Base-by-base conservation (phyloP, 2,797 vertebrate species). In the Tadarida brasiliensis region DNA sequence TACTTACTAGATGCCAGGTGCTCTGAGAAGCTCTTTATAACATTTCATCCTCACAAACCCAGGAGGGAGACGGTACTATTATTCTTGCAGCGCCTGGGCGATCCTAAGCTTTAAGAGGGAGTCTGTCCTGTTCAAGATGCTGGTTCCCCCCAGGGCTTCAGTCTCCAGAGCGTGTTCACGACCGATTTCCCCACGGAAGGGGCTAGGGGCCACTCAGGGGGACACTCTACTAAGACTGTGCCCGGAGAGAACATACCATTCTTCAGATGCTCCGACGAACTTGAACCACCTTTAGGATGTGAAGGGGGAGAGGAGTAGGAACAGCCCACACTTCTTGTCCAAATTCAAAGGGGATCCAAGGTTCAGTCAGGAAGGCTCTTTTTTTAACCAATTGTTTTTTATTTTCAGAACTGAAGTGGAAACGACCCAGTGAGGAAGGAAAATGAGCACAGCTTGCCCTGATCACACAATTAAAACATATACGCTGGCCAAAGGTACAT, bases 341-440 rank as follows among this genome's bases (percentile, higher is more conserved):
- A 81, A 83, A 94, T 86, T 28, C 74, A 54, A 90, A 91, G 91
- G 68, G 47, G 54, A 70, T 76, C 94, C 78, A 91, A 87, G 33
- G 57, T 86, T 95, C 83, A 87, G 17, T 68, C 24, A 83, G 94
- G 84, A 96, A 96, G 78, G 17, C 33, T 91, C 59, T 90, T 90
- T 93, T 82, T 95, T 86, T 44, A 95, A 90, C 85, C 80, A 90
- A 74, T 86, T 96, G 83, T 80, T 95, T 96, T 94, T 80, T 96
- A 84, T 95, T 95, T 97, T 92, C 57, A 96, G 61, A 94, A 86
- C 65, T 74, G 28, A 91, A 85, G 76, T 96, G 89, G 86, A 97
- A 96, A 74, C 87, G 93, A 95, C 94, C 96, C 81, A 68, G 89
- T 57, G 73, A 93, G 92, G 88, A 94, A 90, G 86, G 91, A 96